Conservation (phyloP, 2,888 invertebrate species). For the Campoplex nolae region DNA sequence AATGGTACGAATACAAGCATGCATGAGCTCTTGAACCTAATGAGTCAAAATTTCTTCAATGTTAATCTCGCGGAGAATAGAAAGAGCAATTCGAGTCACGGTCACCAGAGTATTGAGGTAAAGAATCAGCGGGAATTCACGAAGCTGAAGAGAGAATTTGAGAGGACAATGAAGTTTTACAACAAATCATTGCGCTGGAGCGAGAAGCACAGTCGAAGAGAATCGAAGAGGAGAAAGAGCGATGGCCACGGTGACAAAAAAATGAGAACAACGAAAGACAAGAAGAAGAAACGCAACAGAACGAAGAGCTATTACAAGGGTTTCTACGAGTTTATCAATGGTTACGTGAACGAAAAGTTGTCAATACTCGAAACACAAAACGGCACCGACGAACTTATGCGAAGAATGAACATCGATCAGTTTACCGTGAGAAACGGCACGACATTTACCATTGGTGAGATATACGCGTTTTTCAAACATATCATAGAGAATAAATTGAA, state of each 20-base stretch:
- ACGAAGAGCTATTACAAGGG: conserved; percentile 81
- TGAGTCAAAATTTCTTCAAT: conserved; percentile 83
- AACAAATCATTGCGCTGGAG: conserved; percentile 83
- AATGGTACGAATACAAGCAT: conserved; percentile 81
- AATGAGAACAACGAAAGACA: conserved; percentile 67
- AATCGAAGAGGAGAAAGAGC: conserved; percentile 73
- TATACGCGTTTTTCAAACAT: conserved; percentile 84
- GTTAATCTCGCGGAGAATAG: conserved; percentile 79
- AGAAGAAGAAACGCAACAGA: conserved; percentile 79
- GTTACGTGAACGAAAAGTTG: conserved; percentile 80
- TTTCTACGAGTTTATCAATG: conserved; percentile 83
- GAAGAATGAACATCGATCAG: conserved; percentile 81
- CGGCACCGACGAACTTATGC: conserved; percentile 80
- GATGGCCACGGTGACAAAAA: conserved; percentile 67
- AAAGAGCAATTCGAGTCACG: conserved; percentile 73
- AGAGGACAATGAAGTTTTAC: conserved; percentile 82
- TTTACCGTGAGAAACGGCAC: conserved; percentile 81
- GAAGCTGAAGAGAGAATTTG: conserved; percentile 82
- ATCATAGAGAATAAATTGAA: conserved; percentile 83
- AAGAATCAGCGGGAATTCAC: conserved; percentile 81
- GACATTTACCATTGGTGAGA: conserved; percentile 81
- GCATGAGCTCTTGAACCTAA: conserved; percentile 82
- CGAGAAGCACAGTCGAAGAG: conserved; percentile 80
- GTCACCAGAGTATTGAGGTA: conserved; percentile 78
- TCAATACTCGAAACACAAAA: conserved; percentile 79